Base-by-base conservation (phyloP, 1,140 invertebrate genomes). In the Ylistrum balloti region DNA sequence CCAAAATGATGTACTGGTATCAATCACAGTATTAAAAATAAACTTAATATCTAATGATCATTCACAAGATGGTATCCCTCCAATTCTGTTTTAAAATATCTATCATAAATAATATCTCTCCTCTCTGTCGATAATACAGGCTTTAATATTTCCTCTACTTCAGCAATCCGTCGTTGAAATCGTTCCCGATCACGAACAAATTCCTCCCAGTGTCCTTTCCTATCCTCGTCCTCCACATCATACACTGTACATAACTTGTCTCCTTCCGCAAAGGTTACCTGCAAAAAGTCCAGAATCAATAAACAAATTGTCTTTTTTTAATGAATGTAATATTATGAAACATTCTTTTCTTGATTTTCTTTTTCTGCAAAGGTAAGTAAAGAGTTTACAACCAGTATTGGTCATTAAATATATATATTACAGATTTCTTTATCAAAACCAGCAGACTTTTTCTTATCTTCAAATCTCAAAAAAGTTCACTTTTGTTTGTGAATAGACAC, bases 201-300 rank as follows among this genome's bases (percentile, higher is more conserved):
- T 33, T 93, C 88, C 28, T 92, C 89, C 93, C 93, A 93, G 1
- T 86, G 93, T 20, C 92, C 92, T 93, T 91, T 93, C 0, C 93
- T 86, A 17, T 89, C 92, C 45, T 89, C 38, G 5, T 85, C 45
- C 13, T 86, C 86, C 32, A 90, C 86, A 20, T 13, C 28, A 88
- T 91, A 86, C 20, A 91, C 91, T 33, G 90, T 87, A 10, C 86
- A 87, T 2, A 93, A 35, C 33, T 90, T 90, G 0, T 91, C 89
- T 45, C 91, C 89, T 22, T 88, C 89, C 85, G 91, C 86, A 92
- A 93, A 93, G 86, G 90, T 90, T 22, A 93, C 93, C 93, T 93
- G 86, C 41, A 90, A 90, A 45, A 93, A 41, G 48, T 86, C 33
- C 2, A 90, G 13, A 22, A 48, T 56, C 33, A 88, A 34, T 33